A percentile compares a stretch with the other conserved stretches of the same genome.
These are phyloP conservation scores for Sebastes diaconus DNA, from an alignment of 2,797 vertebrate genomes.

Conservation along the genomic window DNA sequence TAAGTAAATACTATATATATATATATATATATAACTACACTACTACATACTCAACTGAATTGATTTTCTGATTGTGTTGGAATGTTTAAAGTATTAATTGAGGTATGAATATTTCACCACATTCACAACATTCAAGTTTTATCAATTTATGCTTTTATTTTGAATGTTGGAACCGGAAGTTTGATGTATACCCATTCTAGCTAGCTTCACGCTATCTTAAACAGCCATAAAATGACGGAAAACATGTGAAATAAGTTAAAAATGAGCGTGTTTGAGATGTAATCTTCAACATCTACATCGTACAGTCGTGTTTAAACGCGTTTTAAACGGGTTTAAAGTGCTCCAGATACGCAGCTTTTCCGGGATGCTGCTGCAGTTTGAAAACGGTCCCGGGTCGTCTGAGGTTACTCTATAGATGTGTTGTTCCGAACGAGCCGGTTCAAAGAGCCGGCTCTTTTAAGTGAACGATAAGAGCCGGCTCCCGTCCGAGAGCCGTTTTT, in stretches of 20 bases:
- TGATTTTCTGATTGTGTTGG: no score
- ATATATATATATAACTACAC: no score
- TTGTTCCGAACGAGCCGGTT: no score
- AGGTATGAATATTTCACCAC: no score
- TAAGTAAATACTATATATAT: no score
- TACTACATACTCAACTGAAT: no score
- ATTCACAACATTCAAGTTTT: no score
- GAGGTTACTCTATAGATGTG: background rate
- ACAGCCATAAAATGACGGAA: background rate
- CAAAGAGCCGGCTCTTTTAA: no score
- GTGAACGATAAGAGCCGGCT: no score
- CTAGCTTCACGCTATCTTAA: background rate
- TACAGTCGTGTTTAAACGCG: fast-evolving
- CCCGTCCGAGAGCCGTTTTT: no score
- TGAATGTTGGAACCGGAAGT: background rate
- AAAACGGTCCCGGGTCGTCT: background rate
- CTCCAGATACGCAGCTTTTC: background rate
- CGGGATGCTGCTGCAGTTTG: background rate
- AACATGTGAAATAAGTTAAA: background rate
- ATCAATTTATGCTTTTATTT: constrained; percentile 15
- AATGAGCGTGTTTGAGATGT: fast-evolving
- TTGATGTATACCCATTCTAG: fast-evolving
- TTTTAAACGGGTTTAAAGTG: fast-evolving
- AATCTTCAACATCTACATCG: fast-evolving
- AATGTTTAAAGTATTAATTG: no score